Conservation (phyloP, 2,797 vertebrate genomes). For the Macrochelys suwanniensis region DNA sequence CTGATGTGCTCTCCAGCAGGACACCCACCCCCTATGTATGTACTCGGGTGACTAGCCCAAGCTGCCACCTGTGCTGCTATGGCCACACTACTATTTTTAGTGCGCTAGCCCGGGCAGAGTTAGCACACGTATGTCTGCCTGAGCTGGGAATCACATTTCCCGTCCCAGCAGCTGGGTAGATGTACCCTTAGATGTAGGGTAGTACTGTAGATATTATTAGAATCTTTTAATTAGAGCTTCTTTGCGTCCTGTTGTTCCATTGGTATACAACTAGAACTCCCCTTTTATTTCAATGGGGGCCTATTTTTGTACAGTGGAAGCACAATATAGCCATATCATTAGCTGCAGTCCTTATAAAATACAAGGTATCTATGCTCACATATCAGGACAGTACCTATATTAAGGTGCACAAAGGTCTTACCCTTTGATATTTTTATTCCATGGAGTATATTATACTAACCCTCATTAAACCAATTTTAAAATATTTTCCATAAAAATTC, state of each 20-base stretch:
- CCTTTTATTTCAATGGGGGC: background rate
- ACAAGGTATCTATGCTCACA: background rate
- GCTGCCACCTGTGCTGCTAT: background rate
- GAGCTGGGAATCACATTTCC: background rate
- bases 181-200: background rate
- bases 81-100: background rate
- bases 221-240: background rate
- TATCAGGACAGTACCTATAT: rapidly evolving
- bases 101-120: background rate
- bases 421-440: background rate
- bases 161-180: background rate
- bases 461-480: background rate
- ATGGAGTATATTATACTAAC: background rate
- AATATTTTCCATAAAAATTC: background rate
- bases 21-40: background rate
- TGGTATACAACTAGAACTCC: background rate
- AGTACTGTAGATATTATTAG: background rate
- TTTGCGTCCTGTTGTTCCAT: background rate
- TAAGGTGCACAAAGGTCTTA: rapidly evolving
- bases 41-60: background rate
- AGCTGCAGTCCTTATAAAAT: background rate
- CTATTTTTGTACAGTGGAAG: background rate
- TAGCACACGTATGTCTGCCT: background rate
- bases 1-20: rapidly evolving
- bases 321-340: background rate